Conservation (phyloP, 2,888 invertebrate genomes). For the Hirtodrosophila confusa region DNA sequence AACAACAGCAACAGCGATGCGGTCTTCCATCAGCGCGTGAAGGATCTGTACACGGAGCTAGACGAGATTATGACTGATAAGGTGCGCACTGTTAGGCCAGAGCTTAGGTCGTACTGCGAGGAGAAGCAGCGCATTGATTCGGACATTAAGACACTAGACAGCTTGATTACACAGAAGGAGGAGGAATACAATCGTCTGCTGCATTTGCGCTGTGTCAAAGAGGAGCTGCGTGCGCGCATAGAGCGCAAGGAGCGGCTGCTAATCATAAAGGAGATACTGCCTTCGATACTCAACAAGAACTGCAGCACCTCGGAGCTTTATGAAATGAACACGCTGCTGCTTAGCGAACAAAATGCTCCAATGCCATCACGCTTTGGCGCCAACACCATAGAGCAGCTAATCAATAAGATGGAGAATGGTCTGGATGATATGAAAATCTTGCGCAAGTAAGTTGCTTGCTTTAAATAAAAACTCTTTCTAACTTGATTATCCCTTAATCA, state of each 20-base stretch:
- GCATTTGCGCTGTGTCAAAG: constrained; percentile 92
- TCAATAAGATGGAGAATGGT: constrained; percentile 40
- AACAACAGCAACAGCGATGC: constrained; percentile 63
- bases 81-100: constrained; percentile 86
- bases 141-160: constrained; percentile 89
- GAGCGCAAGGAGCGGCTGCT: constrained; percentile 89
- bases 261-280: constrained; percentile 73
- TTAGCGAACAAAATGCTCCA: constrained; percentile 34
- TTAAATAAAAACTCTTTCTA: neutral
- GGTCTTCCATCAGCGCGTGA: constrained; percentile 73
- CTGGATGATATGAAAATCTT: constrained; percentile 39
- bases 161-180: constrained; percentile 91
- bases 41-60: constrained; percentile 65
- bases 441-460: constrained; percentile 35
- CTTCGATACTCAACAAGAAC: constrained; percentile 42
- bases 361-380: constrained; percentile 7
- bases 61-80: constrained; percentile 69
- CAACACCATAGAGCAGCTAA: constrained; percentile 37
- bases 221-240: constrained; percentile 90
- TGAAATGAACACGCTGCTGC: constrained; percentile 50
- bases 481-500: neutral
- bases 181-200: constrained; percentile 94
- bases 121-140: constrained; percentile 88
- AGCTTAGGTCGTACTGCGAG: constrained; percentile 86
- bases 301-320: constrained; percentile 48